Conservation (phyloP, 2,113 vertebrate species). For the Paradoxurus hermaphroditus region DNA sequence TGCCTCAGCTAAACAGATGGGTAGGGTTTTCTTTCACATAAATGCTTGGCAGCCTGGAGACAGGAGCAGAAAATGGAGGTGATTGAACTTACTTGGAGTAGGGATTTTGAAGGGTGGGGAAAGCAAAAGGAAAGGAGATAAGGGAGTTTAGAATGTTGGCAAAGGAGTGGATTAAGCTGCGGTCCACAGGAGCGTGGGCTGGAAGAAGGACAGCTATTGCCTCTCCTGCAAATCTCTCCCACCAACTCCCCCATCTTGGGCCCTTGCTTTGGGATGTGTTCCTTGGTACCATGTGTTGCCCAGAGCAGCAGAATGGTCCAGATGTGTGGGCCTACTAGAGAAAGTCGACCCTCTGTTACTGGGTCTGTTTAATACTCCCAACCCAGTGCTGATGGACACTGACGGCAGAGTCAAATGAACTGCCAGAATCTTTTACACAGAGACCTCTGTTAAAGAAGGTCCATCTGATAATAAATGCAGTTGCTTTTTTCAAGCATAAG, state of each 20-base stretch:
- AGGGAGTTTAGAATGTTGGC: background rate
- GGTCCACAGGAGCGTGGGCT: background rate
- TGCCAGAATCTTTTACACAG: background rate
- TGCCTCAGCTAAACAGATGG: background rate
- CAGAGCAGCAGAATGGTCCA: fast-evolving
- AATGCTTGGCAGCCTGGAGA: background rate
- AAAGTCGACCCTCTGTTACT: background rate
- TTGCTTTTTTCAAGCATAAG: background rate
- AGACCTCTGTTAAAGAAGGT: background rate
- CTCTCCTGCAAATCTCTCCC: background rate
- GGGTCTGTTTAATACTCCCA: background rate
- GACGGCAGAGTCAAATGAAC: background rate
- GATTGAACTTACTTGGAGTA: background rate
- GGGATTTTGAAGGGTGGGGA: background rate
- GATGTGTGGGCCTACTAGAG: background rate
- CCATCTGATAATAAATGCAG: background rate
- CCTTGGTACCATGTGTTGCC: background rate
- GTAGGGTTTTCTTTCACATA: background rate
- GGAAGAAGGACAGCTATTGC: background rate
- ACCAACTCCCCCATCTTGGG: background rate
- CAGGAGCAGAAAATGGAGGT: background rate
- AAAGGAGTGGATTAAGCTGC: background rate
- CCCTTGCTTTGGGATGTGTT: background rate
- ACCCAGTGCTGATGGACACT: no score
- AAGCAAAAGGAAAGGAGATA: background rate